A percentile compares a stretch with the other conserved stretches of the same genome.
Evolutionary conservation across 2,113 vertebrate species (phyloP).

Genomic region (Limanda limanda): DNA sequence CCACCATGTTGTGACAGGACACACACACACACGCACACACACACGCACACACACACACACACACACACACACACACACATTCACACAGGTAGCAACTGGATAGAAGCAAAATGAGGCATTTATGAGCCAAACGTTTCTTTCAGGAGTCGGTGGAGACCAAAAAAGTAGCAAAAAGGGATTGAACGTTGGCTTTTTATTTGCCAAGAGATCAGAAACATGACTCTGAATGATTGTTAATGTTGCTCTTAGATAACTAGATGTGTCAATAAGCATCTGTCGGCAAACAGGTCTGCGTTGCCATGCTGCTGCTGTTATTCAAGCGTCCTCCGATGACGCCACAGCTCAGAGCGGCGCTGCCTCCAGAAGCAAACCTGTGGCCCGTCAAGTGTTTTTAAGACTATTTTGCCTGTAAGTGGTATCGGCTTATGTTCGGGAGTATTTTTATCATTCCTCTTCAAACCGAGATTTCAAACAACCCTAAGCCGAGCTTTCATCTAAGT

Average conservation of each 20-base stretch:
- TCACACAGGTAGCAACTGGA: too few species aligned
- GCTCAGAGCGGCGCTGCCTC: neutral
- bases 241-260: too few species aligned
- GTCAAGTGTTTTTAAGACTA: constrained; percentile 5
- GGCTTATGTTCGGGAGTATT: neutral
- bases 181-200: neutral
- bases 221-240: too few species aligned
- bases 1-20: too few species aligned
- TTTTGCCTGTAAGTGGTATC: constrained; percentile 6
- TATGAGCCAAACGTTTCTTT: too few species aligned
- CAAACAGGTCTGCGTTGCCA: neutral
- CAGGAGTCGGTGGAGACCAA: too few species aligned
- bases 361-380: neutral
- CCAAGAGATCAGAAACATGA: neutral
- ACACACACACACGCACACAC: too few species aligned
- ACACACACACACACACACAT: too few species aligned
- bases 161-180: too few species aligned
- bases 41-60: too few species aligned
- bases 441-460: constrained; percentile 35
- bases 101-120: too few species aligned
- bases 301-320: neutral
- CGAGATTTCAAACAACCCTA: constrained; percentile 36
- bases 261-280: too few species aligned
- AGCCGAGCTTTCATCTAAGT: constrained; percentile 45
- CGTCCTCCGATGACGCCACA: neutral